Percentiles rank a stretch among this genome's conserved stretches.
phyloP scores from a whole-genome alignment of 2,113 vertebrate genomes.

The Malurus cyaneus region DNA sequence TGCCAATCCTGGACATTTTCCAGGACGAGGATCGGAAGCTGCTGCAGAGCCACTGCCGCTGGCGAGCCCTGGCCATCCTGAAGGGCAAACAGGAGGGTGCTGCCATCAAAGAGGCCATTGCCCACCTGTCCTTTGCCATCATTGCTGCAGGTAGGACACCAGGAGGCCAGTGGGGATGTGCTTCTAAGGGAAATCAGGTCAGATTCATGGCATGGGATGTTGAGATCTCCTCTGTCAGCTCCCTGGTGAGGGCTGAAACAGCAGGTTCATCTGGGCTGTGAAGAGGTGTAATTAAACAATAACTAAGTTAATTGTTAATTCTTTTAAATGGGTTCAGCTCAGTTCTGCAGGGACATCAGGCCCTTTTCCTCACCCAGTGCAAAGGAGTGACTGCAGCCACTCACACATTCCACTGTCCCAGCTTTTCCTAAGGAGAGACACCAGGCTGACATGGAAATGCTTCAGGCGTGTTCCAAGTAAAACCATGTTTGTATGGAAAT shows the following conservation, averaged over 20 bases:
- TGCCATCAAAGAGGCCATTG: conserved; percentile 82
- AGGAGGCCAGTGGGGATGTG: not conserved
- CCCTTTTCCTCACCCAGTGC: not conserved
- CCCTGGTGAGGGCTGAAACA: not conserved
- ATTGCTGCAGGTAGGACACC: conserved; percentile 81
- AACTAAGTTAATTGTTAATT: not conserved
- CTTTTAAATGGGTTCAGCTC: not conserved
- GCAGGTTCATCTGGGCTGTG: not conserved
- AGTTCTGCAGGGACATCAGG: not conserved
- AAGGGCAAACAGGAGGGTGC: conserved; percentile 52
- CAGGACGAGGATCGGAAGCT: conserved; percentile 76
- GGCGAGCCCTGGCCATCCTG: conserved; percentile 79
- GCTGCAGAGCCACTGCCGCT: conserved; percentile 83
- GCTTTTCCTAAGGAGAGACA: not conserved
- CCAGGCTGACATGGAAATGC: not conserved
- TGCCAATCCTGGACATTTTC: conserved; percentile 81
- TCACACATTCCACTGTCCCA: not conserved
- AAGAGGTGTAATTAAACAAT: not conserved
- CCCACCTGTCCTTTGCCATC: conserved; percentile 91
- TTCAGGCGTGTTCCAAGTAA: conserved; percentile 14
- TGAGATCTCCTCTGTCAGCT: not conserved
- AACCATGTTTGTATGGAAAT: conserved; percentile 38
- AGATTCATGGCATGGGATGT: not conserved
- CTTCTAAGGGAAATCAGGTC: not conserved
- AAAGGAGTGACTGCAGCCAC: not conserved